Evolutionary conservation across 2,113 vertebrate genomes (phyloP).

Genomic region (Anas platyrhynchos): DNA sequence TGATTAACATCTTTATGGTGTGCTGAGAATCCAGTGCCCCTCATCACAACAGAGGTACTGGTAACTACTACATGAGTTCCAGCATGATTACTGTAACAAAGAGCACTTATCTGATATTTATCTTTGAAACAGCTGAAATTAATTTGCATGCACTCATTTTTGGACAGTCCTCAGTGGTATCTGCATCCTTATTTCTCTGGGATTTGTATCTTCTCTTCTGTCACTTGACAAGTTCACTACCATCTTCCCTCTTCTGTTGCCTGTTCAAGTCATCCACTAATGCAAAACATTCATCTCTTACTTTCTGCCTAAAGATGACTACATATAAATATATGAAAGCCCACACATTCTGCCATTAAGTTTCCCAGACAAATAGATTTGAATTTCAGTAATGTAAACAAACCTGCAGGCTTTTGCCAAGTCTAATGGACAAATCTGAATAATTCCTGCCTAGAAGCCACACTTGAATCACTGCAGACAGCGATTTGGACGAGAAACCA

Average conservation of each 20-base stretch:
- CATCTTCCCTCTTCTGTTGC: not conserved
- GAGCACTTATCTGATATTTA: not conserved
- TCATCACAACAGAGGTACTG: not conserved
- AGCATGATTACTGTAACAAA: not conserved
- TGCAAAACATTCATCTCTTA: not conserved
- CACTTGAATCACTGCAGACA: not conserved
- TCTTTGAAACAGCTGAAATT: not conserved
- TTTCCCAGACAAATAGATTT: constrained; percentile 16
- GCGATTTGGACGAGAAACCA: not conserved
- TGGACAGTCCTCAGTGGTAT: not conserved
- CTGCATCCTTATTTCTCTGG: not conserved
- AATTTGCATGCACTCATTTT: not conserved
- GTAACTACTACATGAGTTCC: not conserved
- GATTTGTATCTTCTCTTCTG: constrained; percentile 5
- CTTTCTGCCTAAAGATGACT: not conserved
- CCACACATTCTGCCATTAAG: not conserved
- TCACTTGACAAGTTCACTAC: not conserved
- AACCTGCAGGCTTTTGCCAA: constrained; percentile 5
- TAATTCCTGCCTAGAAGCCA: not conserved
- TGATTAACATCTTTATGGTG: not conserved
- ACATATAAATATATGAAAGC: not conserved
- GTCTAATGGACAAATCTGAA: not conserved
- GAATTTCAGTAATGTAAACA: not conserved
- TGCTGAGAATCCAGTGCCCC: not conserved
- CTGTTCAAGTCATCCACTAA: not conserved